These are phyloP conservation scores for Strongylocentrotus purpuratus DNA, from an alignment of 35 echinoderm and acorn worm genomes.

Conservation along the genomic window DNA sequence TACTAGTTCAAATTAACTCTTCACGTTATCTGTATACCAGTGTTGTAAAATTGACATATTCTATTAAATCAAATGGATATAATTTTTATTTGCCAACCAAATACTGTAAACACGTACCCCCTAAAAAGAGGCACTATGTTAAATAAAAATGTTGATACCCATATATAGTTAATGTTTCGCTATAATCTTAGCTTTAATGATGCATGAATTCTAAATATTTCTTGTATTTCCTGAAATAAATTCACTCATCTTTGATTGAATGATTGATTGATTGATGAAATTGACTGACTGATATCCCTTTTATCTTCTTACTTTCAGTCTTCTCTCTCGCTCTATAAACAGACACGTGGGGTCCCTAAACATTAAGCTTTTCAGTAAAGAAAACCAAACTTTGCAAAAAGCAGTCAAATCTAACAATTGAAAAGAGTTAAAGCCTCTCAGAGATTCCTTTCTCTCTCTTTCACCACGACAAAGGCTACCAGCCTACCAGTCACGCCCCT, in stretches of 20 bases:
- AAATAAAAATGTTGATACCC: too few species aligned
- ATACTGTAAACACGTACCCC: too few species aligned
- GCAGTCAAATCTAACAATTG: constrained; percentile 32
- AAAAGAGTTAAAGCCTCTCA: constrained; percentile 17
- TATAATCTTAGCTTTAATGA: too few species aligned
- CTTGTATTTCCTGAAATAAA: too few species aligned
- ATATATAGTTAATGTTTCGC: too few species aligned
- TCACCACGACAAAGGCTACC: not conserved
- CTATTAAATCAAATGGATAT: too few species aligned
- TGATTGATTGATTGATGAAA: not conserved
- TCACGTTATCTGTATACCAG: too few species aligned
- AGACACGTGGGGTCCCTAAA: constrained; percentile 31
- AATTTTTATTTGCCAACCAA: too few species aligned
- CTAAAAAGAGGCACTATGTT: too few species aligned
- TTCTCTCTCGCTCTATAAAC: constrained; percentile 24
- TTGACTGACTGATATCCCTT: constrained; percentile 15
- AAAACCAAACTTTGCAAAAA: constrained; percentile 36
- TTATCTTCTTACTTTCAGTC: not conserved
- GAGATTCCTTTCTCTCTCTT: not conserved
- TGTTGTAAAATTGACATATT: too few species aligned
- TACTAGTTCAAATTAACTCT: too few species aligned
- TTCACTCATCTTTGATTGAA: not conserved
- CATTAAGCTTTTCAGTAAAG: constrained; percentile 27
- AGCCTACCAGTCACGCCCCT: constrained; percentile 33
- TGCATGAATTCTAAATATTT: not conserved